A percentile compares a stretch with the other conserved stretches of the same genome.
Evolutionary conservation across 2,888 invertebrate genomes (phyloP).

Genomic region (Aphrophora alni): DNA sequence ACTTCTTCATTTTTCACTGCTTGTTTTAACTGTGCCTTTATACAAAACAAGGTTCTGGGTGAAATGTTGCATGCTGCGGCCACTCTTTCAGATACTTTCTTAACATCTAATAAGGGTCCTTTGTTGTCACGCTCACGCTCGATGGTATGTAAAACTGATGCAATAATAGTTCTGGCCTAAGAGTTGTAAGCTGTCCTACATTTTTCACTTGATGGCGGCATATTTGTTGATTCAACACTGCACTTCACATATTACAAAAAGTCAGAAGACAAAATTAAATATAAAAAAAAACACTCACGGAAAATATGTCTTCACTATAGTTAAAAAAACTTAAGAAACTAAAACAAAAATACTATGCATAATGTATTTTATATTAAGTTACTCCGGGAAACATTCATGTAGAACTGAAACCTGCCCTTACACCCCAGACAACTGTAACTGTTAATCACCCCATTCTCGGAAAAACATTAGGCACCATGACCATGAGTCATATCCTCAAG

Average conservation of each 20-base stretch:
- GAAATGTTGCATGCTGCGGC: slow-evolving; percentile 9
- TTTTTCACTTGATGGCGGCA: background rate
- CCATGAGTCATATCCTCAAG: slow-evolving; percentile 7
- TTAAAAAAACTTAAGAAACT: background rate
- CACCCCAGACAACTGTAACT: background rate
- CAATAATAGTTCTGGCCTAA: background rate
- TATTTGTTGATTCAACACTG: slow-evolving; percentile 2
- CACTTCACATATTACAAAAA: background rate
- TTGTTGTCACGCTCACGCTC: background rate
- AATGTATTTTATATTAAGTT: background rate
- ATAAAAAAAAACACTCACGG: background rate
- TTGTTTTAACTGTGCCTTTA: no score
- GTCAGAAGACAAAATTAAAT: background rate
- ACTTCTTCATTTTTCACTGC: no score
- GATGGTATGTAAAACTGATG: background rate
- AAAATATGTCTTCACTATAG: background rate
- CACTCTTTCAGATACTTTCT: background rate
- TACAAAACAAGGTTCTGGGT: no score
- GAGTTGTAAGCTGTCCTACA: background rate
- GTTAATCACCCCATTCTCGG: background rate
- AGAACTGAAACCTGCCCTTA: background rate
- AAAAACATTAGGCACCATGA: slow-evolving; percentile 6
- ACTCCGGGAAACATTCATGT: background rate
- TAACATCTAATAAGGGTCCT: slow-evolving; percentile 10
- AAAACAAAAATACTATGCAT: background rate